These are phyloP conservation scores for Albula goreensis DNA, from an alignment of 2,113 vertebrate genomes.

Conservation along the genomic window DNA sequence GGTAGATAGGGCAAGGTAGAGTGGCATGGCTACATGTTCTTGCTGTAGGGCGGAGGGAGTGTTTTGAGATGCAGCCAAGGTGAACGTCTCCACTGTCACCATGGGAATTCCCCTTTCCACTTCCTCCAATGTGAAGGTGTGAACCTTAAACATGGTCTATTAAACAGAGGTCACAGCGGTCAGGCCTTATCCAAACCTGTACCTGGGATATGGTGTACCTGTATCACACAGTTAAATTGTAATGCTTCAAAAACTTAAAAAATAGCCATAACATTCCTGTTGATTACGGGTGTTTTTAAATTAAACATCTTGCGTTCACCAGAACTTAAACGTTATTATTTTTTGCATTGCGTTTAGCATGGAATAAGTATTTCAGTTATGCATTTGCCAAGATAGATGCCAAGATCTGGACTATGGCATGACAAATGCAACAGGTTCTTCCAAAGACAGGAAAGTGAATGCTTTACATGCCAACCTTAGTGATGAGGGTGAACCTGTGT, in stretches of 20 bases:
- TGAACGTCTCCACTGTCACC: not conserved
- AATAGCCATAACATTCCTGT: too few relatives aligned
- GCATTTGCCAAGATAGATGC: too few relatives aligned
- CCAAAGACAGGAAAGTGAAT: conserved; percentile 10
- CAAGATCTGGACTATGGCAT: not conserved
- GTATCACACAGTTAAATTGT: too few relatives aligned
- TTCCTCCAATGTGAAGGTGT: not conserved
- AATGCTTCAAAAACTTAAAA: too few relatives aligned
- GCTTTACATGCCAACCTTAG: conserved; percentile 6
- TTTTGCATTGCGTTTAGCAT: too few relatives aligned
- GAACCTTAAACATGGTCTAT: not conserved
- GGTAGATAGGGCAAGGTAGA: not conserved
- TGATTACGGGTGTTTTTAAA: too few relatives aligned
- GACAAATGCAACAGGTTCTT: not conserved
- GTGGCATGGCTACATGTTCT: not conserved
- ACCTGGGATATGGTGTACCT: too few relatives aligned
- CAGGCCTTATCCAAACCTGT: too few relatives aligned
- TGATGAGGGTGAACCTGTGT: conserved; percentile 1
- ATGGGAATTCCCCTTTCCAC: not conserved
- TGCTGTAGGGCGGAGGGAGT: not conserved
- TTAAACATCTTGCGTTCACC: too few relatives aligned
- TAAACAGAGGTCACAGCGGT: not conserved
- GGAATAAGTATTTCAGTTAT: too few relatives aligned
- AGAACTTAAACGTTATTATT: too few relatives aligned
- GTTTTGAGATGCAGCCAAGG: conserved; percentile 3